A percentile compares a stretch with the other conserved stretches of the same genome.
phyloP scores from a whole-genome alignment of 2,888 invertebrate species.

The Drepanosiphum platanoidis region DNA sequence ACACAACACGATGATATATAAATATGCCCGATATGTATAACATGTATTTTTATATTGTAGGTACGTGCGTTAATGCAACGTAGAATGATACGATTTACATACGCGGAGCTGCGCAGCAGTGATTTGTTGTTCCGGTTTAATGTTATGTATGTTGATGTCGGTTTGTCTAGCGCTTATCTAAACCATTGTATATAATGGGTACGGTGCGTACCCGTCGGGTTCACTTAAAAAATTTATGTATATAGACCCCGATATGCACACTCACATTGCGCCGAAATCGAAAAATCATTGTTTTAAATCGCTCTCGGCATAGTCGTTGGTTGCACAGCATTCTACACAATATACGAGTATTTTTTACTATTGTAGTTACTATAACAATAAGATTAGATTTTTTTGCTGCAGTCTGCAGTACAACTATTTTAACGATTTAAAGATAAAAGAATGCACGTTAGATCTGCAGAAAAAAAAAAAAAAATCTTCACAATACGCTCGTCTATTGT shows the following conservation, averaged over 20 bases:
- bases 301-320: neutral
- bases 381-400: constrained; percentile 15
- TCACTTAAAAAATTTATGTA: constrained; percentile 28
- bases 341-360: neutral
- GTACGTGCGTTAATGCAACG: constrained; percentile 16
- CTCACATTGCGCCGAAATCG: neutral
- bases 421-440: neutral
- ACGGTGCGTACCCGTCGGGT: neutral
- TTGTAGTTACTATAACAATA: constrained; percentile 7
- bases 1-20: neutral
- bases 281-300: constrained; percentile 36
- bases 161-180: constrained; percentile 33
- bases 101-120: neutral
- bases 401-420: constrained; percentile 7
- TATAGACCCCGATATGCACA: neutral
- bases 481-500: neutral
- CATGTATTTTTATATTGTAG: too few relatives aligned
- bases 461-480: neutral
- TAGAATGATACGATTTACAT: neutral
- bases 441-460: neutral
- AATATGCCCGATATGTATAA: neutral
- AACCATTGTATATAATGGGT: neutral
- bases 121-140: constrained; percentile 51
- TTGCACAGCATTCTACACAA: neutral
- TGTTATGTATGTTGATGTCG: constrained; percentile 12